Percentiles rank a stretch among this genome's conserved stretches.
These are phyloP conservation scores for Teleogryllus occipitalis DNA, from an alignment of 1,140 invertebrate genomes.

Conservation along the genomic window DNA sequence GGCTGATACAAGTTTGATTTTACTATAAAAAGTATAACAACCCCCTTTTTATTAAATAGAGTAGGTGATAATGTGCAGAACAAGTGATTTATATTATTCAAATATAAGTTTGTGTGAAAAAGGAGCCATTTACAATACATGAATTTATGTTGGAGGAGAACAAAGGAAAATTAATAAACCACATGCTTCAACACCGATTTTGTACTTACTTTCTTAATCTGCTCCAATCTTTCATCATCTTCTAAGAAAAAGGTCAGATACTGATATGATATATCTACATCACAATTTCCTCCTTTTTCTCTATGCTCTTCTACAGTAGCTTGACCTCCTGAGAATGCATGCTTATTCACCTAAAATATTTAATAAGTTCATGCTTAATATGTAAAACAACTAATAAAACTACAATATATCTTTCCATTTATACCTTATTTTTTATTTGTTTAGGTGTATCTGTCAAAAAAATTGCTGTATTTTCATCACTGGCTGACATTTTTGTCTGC, in stretches of 20 bases:
- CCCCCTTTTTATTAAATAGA: too few species aligned
- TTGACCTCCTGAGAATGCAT: conserved; percentile 96
- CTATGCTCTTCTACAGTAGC: conserved; percentile 89
- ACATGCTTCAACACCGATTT: too few species aligned
- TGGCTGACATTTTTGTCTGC: conserved; percentile 97
- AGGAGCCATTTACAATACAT: too few species aligned
- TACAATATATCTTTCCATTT: background rate
- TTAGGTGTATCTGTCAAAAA: conserved; percentile 92
- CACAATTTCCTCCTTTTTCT: conserved; percentile 85
- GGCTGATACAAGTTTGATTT: too few species aligned
- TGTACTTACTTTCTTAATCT: conserved; percentile 59
- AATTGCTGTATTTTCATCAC: conserved; percentile 88
- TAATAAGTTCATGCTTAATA: conserved; percentile 14
- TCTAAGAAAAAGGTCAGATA: conserved; percentile 94
- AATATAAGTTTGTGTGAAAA: too few species aligned
- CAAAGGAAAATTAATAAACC: too few species aligned
- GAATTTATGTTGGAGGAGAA: too few species aligned
- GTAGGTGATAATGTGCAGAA: too few species aligned
- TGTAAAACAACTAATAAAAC: background rate
- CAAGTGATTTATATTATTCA: too few species aligned
- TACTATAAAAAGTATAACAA: too few species aligned
- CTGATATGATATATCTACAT: conserved; percentile 93
- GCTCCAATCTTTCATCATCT: conserved; percentile 79
- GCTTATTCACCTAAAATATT: conserved; percentile 78
- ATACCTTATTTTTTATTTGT: conserved; percentile 92